Base-by-base conservation (phyloP, 2,888 invertebrate species). In the Orthonevra nobilis region DNA sequence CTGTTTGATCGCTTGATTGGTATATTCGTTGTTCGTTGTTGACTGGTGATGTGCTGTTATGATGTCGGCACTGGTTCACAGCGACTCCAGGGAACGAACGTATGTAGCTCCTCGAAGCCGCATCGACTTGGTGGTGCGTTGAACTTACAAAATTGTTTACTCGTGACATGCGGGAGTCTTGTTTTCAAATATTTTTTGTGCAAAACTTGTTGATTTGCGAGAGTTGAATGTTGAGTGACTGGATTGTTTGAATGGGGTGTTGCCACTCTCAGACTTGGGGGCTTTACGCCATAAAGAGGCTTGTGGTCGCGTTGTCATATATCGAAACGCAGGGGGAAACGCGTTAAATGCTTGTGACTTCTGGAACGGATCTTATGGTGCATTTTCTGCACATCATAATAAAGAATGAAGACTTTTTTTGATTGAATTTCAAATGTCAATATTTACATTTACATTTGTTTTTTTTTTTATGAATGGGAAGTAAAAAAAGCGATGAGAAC, bases 71-170 rank as follows among this genome's bases (percentile, higher is more conserved):
- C 30, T 63, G 61, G 28, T 50, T 48, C 32, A 30, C 36, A 30
- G 23, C 34, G 20, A 17, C 56, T 42, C 5, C 42, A 54, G 42
- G 38, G 68, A 60, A 60, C 46, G 52, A 60, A 28, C 50, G 60
- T 46, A 5, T 68, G 60, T 48, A 44, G 66, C 56, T 50, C 48
- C n/a, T n/a, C n/a, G n/a, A n/a, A n/a, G 23, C 23, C 5, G 23
- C 23, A 23, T 3, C 5, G 15, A 42, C 32, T 36, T 52, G 32
- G 32, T 52, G 64, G 77, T 72, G 64, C 77, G 52, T 77, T 77
- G 77, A 77, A 77, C 77, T 72, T 77, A 72, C 38, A 52, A 60
- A 77, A 72, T n/a, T 77, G 72, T 72, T 77, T 77, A 77, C 72
- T 52, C 72, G 64, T 72, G 50, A 63, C 63, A 64, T 66, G 77